Conservation (phyloP, 2,797 vertebrate species). For the Momotus momota region DNA sequence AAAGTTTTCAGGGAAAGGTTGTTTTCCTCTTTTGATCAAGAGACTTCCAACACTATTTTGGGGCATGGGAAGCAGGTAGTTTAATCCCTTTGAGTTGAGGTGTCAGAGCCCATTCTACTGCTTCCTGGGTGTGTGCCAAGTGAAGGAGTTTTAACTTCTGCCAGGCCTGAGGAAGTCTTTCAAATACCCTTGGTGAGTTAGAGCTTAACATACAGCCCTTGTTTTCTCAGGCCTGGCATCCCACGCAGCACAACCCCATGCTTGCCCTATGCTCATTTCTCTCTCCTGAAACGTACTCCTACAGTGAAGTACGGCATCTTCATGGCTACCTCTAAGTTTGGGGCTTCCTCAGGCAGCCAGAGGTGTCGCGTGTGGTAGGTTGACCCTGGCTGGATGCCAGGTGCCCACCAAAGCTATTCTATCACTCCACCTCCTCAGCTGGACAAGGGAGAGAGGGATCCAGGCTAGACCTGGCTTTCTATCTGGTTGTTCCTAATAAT, state of each 20-base stretch:
- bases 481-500: background rate
- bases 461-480: background rate
- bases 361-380: background rate
- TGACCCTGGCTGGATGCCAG: background rate
- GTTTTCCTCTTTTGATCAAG: background rate
- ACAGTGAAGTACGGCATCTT: background rate
- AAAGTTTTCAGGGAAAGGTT: background rate
- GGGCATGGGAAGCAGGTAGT: background rate
- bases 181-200: background rate
- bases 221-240: background rate
- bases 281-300: background rate
- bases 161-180: background rate
- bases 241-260: background rate
- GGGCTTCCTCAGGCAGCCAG: background rate
- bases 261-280: background rate
- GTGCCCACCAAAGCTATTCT: background rate
- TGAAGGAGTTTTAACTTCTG: background rate
- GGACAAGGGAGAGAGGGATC: background rate
- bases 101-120: background rate
- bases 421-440: background rate
- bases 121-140: background rate
- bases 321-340: background rate
- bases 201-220: background rate
- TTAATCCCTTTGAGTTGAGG: background rate
- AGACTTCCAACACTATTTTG: background rate